phyloP scores from a whole-genome alignment of 2,113 vertebrate genomes.

The Microcebus griseorufus region DNA sequence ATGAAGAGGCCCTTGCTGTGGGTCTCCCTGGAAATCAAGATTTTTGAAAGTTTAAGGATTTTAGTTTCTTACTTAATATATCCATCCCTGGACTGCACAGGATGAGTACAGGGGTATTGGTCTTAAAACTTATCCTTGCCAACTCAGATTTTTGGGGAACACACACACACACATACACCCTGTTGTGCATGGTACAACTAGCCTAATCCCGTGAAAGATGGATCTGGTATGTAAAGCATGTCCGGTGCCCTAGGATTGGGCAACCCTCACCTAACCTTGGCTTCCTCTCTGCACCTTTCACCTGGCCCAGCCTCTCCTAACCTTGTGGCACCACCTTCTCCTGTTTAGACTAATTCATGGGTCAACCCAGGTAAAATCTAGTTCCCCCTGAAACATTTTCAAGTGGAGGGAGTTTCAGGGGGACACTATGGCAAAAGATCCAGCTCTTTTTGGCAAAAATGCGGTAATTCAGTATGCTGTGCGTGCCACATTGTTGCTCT shows the following conservation, averaged over 20 bases:
- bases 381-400: not conserved
- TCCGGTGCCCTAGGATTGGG: not conserved
- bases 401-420: not conserved
- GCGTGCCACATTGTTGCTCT: conserved; percentile 38
- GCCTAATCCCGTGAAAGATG: not conserved
- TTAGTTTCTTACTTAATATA: not conserved
- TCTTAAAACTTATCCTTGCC: not conserved
- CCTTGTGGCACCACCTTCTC: not conserved
- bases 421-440: not conserved
- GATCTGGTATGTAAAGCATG: not conserved
- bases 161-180: not conserved
- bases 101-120: not conserved
- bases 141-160: not conserved
- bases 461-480: conserved; percentile 65
- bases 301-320: not conserved
- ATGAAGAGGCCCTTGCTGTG: not conserved
- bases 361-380: not conserved
- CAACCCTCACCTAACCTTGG: not conserved
- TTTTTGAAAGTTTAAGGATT: not conserved
- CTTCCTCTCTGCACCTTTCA: not conserved
- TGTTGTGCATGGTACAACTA: not conserved
- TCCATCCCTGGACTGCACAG: not conserved
- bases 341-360: not conserved
- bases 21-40: not conserved
- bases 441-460: not conserved